A percentile compares a stretch with the other conserved stretches of the same genome.
phyloP scores from a whole-genome alignment of 2,113 vertebrate genomes.

The Mormyrus iriodes region DNA sequence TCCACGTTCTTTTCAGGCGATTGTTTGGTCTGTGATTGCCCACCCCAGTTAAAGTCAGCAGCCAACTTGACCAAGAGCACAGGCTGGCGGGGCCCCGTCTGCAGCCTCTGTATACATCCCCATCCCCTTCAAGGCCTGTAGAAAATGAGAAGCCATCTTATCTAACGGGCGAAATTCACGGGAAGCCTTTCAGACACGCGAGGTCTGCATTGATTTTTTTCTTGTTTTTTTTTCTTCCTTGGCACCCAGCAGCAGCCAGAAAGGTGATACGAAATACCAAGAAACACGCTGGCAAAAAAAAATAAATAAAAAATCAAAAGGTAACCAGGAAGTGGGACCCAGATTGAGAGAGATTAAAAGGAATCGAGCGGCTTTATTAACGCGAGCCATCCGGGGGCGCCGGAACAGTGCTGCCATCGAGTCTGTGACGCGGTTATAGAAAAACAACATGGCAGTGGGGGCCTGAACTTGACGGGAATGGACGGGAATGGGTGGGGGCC shows the following conservation, averaged over 20 bases:
- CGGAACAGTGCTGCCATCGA: neutral
- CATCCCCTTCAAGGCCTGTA: neutral
- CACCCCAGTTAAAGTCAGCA: neutral
- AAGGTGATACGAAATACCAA: conserved; percentile 2
- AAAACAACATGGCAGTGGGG: conserved; percentile 1
- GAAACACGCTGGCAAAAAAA: neutral
- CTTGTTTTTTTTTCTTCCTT: neutral
- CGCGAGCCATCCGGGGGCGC: neutral
- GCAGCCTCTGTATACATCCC: neutral
- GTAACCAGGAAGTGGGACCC: neutral
- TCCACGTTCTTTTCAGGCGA: neutral
- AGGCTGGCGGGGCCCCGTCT: neutral
- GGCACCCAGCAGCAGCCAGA: neutral
- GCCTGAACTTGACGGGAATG: neutral
- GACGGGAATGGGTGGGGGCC: neutral
- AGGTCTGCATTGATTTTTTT: conserved; percentile 3
- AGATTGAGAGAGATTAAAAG: neutral
- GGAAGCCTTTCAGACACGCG: conserved; percentile 5
- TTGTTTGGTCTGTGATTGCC: neutral
- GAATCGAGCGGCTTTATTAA: conserved; percentile 1
- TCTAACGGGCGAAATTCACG: neutral
- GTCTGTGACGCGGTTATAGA: neutral
- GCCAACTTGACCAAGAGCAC: neutral
- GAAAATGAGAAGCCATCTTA: conserved; percentile 3
- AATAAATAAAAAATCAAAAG: neutral